Evolutionary conservation across 1,140 invertebrate genomes (phyloP).

Genomic region (Lycorma delicatula): DNA sequence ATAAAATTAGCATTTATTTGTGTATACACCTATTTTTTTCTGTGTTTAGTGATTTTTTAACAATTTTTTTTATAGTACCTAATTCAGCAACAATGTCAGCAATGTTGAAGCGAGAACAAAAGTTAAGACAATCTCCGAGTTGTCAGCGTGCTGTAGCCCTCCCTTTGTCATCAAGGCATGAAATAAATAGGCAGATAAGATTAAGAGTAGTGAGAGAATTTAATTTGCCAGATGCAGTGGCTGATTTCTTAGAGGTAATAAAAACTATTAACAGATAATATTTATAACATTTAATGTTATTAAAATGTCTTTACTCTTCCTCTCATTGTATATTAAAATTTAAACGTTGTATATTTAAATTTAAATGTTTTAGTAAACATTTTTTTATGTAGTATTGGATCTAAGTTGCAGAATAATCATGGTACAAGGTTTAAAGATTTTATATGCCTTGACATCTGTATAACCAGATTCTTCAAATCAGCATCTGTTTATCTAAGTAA

Average conservation of each 20-base stretch:
- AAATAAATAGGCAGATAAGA: conserved; percentile 70
- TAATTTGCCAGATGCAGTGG: conserved; percentile 84
- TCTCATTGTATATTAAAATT: not conserved
- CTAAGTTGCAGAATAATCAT: no score
- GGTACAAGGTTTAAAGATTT: no score
- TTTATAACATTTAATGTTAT: not conserved
- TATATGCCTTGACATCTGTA: no score
- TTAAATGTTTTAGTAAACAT: no score
- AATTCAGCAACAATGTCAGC: conserved; percentile 63
- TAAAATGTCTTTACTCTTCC: not conserved
- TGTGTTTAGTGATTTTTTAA: no score
- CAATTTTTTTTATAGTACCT: conserved; percentile 50
- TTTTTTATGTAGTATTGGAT: no score
- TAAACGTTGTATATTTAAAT: not conserved
- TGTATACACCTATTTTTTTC: no score
- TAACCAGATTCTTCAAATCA: no score
- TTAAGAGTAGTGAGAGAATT: conserved; percentile 87
- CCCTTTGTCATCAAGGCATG: conserved; percentile 62
- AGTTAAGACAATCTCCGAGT: conserved; percentile 68
- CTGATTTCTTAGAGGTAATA: conserved; percentile 66
- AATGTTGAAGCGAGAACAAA: conserved; percentile 79
- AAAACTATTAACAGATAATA: no score
- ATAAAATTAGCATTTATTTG: no score
- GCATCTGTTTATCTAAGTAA: no score
- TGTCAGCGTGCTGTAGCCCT: conserved; percentile 67